A percentile compares a stretch with the other conserved stretches of the same genome.
Conservation (phyloP, 2,888 invertebrate species). For the Cotesia congregata region DNA sequence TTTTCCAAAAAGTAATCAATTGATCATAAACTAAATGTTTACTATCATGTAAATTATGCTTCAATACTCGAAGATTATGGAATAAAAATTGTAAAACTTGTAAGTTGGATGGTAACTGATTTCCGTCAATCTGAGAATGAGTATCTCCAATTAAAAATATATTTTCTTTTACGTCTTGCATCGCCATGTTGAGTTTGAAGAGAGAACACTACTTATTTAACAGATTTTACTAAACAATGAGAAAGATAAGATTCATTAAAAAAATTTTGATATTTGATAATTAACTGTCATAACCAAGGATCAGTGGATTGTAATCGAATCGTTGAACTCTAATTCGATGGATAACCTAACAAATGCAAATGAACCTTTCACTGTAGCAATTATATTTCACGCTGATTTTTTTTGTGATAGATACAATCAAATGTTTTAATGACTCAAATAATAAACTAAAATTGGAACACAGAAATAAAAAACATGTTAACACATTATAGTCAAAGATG, state of each 20-base stretch:
- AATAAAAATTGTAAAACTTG: conserved; percentile 22
- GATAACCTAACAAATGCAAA: conserved; percentile 4
- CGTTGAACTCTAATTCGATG: not conserved
- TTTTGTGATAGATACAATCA: not conserved
- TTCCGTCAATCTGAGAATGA: conserved; percentile 25
- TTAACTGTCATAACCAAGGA: not conserved
- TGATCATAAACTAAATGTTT: conserved; percentile 17
- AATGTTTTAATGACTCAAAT: not conserved
- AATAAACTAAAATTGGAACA: not conserved
- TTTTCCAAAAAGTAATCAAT: conserved; percentile 24
- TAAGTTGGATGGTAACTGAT: conserved; percentile 26
- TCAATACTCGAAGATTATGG: conserved; percentile 16
- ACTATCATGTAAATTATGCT: conserved; percentile 20
- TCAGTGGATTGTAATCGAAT: not conserved
- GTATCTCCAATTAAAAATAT: conserved; percentile 24
- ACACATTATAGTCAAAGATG: conserved; percentile 5
- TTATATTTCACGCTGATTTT: not conserved
- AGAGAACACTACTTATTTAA: conserved; percentile 1
- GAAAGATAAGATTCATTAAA: not conserved
- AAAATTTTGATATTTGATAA: not conserved
- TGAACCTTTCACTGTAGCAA: conserved; percentile 5
- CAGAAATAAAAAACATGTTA: not conserved
- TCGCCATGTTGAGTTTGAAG: not conserved
- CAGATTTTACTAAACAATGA: not conserved
- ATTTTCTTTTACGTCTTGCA: conserved; percentile 16